Evolutionary conservation across 1,140 invertebrate genomes (phyloP).

Genomic region (Lysiphlebus fabarum): DNA sequence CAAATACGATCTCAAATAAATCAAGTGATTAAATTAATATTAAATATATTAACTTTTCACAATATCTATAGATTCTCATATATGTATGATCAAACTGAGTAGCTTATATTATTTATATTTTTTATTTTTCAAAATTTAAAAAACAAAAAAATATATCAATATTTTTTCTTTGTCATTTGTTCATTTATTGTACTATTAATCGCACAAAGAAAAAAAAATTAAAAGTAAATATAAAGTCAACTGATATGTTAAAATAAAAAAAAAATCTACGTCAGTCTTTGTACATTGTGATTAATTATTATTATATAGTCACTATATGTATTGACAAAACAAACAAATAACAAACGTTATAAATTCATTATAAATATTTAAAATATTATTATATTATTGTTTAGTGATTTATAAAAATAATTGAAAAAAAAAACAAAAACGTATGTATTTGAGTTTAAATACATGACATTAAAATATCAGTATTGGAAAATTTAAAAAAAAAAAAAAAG

Average conservation of each 20-base stretch:
- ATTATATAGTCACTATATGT: constrained; percentile 6
- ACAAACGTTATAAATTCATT: not conserved
- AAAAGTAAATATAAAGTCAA: constrained; percentile 6
- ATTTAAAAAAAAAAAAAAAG: no score
- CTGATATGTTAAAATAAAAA: constrained; percentile 6
- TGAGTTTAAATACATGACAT: no score
- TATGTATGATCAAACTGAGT: no score
- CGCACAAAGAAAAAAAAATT: constrained; percentile 10
- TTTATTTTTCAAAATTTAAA: no score
- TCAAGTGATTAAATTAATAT: constrained; percentile 7
- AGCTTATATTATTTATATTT: no score
- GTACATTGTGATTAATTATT: constrained; percentile 19
- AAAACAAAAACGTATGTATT: not conserved
- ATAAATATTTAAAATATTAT: not conserved
- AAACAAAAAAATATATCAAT: no score
- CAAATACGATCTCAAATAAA: constrained; percentile 53
- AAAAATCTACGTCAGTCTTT: constrained; percentile 20
- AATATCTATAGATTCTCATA: not conserved
- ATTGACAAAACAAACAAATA: not conserved
- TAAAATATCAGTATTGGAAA: no score
- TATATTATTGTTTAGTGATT: not conserved
- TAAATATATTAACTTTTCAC: not conserved
- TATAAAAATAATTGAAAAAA: not conserved
- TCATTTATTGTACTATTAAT: constrained; percentile 16
- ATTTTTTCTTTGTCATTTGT: no score